phyloP scores from a whole-genome alignment of 2,888 invertebrate species.

The Notodonta ziczac region DNA sequence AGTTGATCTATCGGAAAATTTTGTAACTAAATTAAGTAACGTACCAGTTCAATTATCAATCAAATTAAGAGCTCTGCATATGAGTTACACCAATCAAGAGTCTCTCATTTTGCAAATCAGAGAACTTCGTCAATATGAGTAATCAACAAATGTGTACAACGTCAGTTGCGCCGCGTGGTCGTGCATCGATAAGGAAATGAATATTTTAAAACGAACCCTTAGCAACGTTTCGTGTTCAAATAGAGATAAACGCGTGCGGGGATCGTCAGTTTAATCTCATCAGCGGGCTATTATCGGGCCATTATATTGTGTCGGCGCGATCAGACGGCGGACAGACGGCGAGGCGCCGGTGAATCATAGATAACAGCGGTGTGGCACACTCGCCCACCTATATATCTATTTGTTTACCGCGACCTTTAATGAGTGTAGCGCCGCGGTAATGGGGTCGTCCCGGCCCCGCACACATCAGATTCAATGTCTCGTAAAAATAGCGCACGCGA shows the following conservation, averaged over 20 bases:
- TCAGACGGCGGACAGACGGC: conserved; percentile 78
- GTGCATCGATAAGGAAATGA: conserved; percentile 15
- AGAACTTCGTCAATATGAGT: not conserved
- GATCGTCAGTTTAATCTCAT: conserved; percentile 72
- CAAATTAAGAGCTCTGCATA: too few relatives aligned
- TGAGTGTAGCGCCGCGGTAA: conserved; percentile 66
- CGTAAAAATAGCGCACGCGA: conserved; percentile 57
- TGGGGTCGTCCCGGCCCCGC: conserved; percentile 58
- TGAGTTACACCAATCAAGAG: too few relatives aligned
- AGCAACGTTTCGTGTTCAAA: conserved; percentile 34
- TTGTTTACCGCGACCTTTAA: conserved; percentile 79
- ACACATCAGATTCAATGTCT: conserved; percentile 50
- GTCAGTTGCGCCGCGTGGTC: not conserved
- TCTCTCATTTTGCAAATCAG: too few relatives aligned
- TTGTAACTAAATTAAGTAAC: not conserved
- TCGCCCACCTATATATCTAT: conserved; percentile 75
- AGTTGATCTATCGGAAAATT: not conserved
- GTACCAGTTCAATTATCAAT: too few relatives aligned
- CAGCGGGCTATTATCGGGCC: conserved; percentile 72
- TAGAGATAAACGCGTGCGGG: conserved; percentile 55
- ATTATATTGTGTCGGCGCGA: conserved; percentile 72
- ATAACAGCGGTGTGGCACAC: conserved; percentile 72
- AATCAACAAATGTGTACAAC: not conserved
- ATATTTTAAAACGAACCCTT: conserved; percentile 21
- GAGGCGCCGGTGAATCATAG: conserved; percentile 82